Evolutionary conservation across 1,140 invertebrate species (phyloP).

Genomic region (Nasonia longicornis): DNA sequence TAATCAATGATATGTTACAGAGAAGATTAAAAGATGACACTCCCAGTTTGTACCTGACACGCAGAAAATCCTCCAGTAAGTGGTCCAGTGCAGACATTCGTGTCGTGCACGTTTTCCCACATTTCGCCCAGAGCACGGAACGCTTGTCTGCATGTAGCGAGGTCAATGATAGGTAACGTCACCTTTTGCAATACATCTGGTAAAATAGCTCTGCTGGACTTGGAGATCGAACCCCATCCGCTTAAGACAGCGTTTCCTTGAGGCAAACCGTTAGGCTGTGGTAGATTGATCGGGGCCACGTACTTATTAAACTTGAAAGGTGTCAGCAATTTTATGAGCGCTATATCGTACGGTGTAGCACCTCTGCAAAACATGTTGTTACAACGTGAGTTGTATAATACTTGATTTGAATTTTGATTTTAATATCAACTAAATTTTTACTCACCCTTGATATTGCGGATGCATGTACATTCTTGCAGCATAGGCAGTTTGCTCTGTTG

Average conservation of each 20-base stretch:
- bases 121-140: constrained; percentile 46
- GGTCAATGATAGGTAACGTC: constrained; percentile 52
- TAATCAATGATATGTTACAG: constrained; percentile 54
- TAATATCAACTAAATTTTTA: background rate
- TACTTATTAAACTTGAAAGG: constrained; percentile 69
- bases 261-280: constrained; percentile 58
- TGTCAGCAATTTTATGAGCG: constrained; percentile 71
- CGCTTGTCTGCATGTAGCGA: constrained; percentile 46
- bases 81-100: constrained; percentile 74
- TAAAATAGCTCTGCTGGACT: constrained; percentile 13
- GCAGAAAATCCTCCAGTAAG: constrained; percentile 70
- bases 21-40: too few relatives aligned
- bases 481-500: constrained; percentile 64
- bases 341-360: constrained; percentile 74
- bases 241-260: constrained; percentile 63
- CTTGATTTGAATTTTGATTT: too few relatives aligned
- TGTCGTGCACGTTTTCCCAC: constrained; percentile 53
- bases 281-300: constrained; percentile 69
- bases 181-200: constrained; percentile 56
- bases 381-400: background rate
- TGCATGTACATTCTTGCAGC: constrained; percentile 66
- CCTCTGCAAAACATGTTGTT: constrained; percentile 55
- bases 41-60: constrained; percentile 58
- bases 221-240: constrained; percentile 69
- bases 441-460: constrained; percentile 67